Percentiles rank a stretch among this genome's conserved stretches.
Conservation (phyloP, 2,113 vertebrate species). For the Piaya cayana region DNA sequence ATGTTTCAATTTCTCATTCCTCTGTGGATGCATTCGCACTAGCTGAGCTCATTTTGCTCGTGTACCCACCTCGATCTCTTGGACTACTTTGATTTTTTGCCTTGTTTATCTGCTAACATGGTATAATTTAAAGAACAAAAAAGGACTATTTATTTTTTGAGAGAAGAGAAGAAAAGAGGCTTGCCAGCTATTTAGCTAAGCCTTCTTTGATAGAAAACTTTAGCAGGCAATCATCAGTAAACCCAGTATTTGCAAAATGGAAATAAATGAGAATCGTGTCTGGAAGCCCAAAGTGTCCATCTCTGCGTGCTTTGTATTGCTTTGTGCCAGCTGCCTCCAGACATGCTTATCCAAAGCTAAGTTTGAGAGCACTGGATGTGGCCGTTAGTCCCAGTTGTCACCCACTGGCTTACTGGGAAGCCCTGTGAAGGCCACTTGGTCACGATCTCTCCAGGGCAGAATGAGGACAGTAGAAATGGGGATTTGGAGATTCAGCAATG, state of each 20-base stretch:
- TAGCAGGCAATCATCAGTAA: background rate
- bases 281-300: background rate
- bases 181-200: background rate
- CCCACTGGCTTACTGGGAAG: background rate
- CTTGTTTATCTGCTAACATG: background rate
- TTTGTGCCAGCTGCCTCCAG: background rate
- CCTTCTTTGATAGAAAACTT: background rate
- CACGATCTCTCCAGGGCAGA: background rate
- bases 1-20: background rate
- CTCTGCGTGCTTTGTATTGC: background rate
- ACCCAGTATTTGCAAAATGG: slow-evolving; percentile 15
- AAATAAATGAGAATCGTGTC: slow-evolving; percentile 23
- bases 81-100: background rate
- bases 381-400: background rate
- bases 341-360: accelerated
- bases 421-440: background rate
- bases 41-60: background rate
- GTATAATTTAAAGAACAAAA: background rate
- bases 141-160: background rate
- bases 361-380: background rate
- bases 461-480: accelerated
- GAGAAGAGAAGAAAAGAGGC: background rate
- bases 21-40: background rate
- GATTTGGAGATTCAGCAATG: background rate
- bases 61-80: background rate